Evolutionary conservation across 2,888 invertebrate species (phyloP).

Genomic region (Tineola bisselliella): DNA sequence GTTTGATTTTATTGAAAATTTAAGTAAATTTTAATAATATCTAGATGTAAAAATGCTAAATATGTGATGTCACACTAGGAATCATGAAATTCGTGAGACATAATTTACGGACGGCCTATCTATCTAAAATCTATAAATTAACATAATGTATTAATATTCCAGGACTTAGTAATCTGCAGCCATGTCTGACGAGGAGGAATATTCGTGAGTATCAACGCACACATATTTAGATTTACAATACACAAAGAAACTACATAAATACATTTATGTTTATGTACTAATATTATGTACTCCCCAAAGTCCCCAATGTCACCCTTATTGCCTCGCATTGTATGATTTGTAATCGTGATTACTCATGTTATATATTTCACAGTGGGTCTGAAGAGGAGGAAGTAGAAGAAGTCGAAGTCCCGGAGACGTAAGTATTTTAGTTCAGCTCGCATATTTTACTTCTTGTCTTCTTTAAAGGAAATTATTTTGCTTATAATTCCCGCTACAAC

Average conservation of each 20-base stretch:
- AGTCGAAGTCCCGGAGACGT: slow-evolving; percentile 81
- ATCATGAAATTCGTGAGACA: too few relatives aligned
- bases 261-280: background rate
- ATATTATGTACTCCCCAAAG: background rate
- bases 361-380: slow-evolving; percentile 59
- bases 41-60: too few relatives aligned
- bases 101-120: too few relatives aligned
- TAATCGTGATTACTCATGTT: slow-evolving; percentile 15
- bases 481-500: too few relatives aligned
- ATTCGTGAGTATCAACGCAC: slow-evolving; percentile 97
- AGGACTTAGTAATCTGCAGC: slow-evolving; percentile 68
- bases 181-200: slow-evolving; percentile 96
- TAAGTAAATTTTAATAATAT: too few relatives aligned
- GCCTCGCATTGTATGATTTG: too few relatives aligned
- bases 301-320: background rate
- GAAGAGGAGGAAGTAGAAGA: slow-evolving; percentile 83
- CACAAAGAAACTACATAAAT: background rate
- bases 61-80: too few relatives aligned
- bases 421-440: slow-evolving; percentile 51
- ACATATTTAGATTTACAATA: background rate
- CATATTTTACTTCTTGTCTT: too few relatives aligned
- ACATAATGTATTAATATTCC: slow-evolving; percentile 25
- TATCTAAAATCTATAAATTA: slow-evolving; percentile 15
- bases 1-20: too few relatives aligned
- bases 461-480: too few relatives aligned